A percentile compares a stretch with the other conserved stretches of the same genome.
These are phyloP conservation scores for Cactoblastis cactorum DNA, from an alignment of 2,888 invertebrate species.

Conservation along the genomic window DNA sequence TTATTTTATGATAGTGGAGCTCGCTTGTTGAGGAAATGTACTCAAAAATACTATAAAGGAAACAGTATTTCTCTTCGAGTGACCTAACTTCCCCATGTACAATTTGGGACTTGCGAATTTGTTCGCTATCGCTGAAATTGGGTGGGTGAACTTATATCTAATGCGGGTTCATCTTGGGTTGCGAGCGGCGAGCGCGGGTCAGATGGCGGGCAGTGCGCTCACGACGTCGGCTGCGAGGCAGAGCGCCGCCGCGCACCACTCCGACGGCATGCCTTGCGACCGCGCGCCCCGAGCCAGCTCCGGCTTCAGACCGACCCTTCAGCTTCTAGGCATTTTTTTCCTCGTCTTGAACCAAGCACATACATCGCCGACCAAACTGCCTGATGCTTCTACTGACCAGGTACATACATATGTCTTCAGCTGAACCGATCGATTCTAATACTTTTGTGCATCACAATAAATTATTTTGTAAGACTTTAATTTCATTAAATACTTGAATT, in stretches of 20 bases:
- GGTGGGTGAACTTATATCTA: constrained; percentile 75
- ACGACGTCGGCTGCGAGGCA: constrained; percentile 37
- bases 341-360: constrained; percentile 15
- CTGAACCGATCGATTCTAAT: background rate
- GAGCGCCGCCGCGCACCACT: constrained; percentile 51
- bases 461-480: no score
- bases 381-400: background rate
- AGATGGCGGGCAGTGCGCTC: constrained; percentile 54
- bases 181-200: constrained; percentile 52
- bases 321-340: constrained; percentile 16
- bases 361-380: background rate
- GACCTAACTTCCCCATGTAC: constrained; percentile 48
- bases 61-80: no score
- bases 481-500: background rate
- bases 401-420: background rate
- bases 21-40: no score
- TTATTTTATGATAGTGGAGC: no score
- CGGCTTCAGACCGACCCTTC: constrained; percentile 13
- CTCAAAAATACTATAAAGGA: no score
- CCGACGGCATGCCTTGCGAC: constrained; percentile 56
- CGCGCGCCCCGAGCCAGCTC: constrained; percentile 31
- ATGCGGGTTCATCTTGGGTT: constrained; percentile 61
- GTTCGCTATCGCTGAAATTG: constrained; percentile 65
- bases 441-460: background rate
- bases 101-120: constrained; percentile 45